Percentiles rank a stretch among this genome's conserved stretches.
Evolutionary conservation across 2,113 vertebrate genomes (phyloP).

Genomic region (Craseonycteris thonglongyai): DNA sequence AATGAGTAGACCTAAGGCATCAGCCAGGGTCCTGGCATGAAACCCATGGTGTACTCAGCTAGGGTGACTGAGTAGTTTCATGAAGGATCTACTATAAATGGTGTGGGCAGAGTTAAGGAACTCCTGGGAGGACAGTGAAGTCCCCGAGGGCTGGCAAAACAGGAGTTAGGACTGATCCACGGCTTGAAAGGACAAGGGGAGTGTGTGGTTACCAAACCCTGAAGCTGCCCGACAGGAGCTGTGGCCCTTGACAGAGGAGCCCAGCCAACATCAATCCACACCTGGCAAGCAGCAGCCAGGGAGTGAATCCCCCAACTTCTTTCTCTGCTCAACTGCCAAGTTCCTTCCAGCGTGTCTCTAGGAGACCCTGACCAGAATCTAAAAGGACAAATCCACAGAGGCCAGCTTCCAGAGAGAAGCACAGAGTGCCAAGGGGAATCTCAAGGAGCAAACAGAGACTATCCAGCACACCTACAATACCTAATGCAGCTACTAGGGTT

Average conservation of each 20-base stretch:
- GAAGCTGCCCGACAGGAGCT: neutral
- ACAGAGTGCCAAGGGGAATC: neutral
- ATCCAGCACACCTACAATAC: too few relatives aligned
- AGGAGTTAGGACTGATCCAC: neutral
- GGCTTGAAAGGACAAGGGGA: neutral
- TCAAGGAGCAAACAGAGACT: neutral
- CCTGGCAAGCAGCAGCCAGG: neutral
- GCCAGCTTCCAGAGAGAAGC: neutral
- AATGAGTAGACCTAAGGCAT: neutral
- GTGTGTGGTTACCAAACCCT: neutral
- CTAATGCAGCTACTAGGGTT: neutral
- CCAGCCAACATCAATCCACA: neutral
- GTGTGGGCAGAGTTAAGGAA: neutral
- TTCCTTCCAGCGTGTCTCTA: neutral
- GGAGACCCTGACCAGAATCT: neutral
- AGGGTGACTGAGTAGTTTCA: neutral
- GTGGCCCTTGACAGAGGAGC: neutral
- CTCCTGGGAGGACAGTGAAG: neutral
- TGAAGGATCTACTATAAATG: neutral
- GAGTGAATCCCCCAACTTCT: neutral
- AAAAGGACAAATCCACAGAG: neutral
- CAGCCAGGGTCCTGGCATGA: neutral
- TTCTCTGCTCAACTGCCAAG: neutral
- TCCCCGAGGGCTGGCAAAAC: neutral
- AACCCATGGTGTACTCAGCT: neutral